Percentiles rank a stretch among this genome's conserved stretches.
phyloP scores from a whole-genome alignment of 1,140 invertebrate genomes.

The Drosophila sturtevanti region DNA sequence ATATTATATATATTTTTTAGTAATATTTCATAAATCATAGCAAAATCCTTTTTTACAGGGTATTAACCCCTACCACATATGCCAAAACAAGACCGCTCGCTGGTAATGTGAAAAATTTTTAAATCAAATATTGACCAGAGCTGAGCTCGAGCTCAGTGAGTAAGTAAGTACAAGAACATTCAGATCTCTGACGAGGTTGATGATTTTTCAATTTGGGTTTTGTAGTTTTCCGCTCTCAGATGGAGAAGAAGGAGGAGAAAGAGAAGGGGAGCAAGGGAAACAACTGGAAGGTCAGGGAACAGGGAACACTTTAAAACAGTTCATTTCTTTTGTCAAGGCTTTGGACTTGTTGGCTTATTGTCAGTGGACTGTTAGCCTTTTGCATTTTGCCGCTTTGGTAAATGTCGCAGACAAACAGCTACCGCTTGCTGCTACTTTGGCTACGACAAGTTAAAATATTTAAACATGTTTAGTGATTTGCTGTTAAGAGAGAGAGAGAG shows the following conservation, averaged over 20 bases:
- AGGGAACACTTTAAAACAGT: slow-evolving; percentile 77
- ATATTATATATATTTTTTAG: too few species aligned
- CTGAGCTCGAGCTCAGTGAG: slow-evolving; percentile 24
- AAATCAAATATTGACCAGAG: slow-evolving; percentile 75
- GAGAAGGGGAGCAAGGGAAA: neutral
- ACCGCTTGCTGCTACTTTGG: slow-evolving; percentile 39
- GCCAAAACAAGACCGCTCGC: slow-evolving; percentile 57
- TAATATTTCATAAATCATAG: too few species aligned
- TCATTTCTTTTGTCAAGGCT: slow-evolving; percentile 79
- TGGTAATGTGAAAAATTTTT: slow-evolving; percentile 81
- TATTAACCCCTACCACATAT: neutral
- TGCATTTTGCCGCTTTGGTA: slow-evolving; percentile 69
- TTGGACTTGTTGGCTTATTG: slow-evolving; percentile 25
- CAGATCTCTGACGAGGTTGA: slow-evolving; percentile 71
- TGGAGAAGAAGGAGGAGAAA: slow-evolving; percentile 12
- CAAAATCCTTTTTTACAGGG: neutral
- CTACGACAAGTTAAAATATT: slow-evolving; percentile 67
- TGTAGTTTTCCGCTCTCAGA: slow-evolving; percentile 81
- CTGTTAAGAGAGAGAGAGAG: slow-evolving; percentile 56
- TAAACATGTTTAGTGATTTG: slow-evolving; percentile 80
- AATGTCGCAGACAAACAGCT: slow-evolving; percentile 61
- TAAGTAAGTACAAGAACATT: slow-evolving; percentile 33
- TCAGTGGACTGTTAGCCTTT: slow-evolving; percentile 47
- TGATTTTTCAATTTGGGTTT: slow-evolving; percentile 81
- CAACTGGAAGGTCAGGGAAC: too few species aligned